Conservation (phyloP, 2,113 vertebrate species). For the Haemorhous mexicanus region DNA sequence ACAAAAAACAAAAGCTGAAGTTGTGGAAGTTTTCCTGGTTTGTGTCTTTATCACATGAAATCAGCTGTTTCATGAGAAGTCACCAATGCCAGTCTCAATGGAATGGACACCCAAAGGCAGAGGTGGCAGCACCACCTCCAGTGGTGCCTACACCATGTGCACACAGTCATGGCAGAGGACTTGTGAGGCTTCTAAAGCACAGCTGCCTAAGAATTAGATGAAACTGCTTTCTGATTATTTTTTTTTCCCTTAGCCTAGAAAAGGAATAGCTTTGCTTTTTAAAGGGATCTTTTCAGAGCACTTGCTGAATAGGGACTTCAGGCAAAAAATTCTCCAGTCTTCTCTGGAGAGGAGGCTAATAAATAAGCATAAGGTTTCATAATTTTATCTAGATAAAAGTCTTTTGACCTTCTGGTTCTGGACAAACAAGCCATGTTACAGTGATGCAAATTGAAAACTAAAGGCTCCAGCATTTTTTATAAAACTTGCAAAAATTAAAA, state of each 20-base stretch:
- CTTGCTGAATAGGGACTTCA: neutral
- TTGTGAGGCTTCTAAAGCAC: neutral
- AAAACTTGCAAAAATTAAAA: neutral
- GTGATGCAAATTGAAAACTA: neutral
- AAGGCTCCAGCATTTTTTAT: neutral
- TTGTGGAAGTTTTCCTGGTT: neutral
- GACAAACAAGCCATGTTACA: neutral
- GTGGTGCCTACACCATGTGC: neutral
- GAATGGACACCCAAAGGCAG: neutral
- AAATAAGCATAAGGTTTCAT: neutral
- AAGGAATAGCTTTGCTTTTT: neutral
- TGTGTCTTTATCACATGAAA: neutral
- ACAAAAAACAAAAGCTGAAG: neutral
- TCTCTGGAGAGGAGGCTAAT: neutral
- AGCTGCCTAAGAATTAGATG: neutral
- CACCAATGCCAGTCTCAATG: neutral
- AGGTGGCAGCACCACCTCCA: neutral
- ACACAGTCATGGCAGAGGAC: neutral
- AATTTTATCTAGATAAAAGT: neutral
- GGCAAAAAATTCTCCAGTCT: neutral
- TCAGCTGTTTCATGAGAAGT: neutral
- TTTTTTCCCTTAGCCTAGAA: neutral
- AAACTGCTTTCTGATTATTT: neutral
- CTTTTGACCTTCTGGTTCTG: neutral
- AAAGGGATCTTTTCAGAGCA: neutral